phyloP scores from a whole-genome alignment of 2,797 vertebrate species.

The Cossypha dichroa region DNA sequence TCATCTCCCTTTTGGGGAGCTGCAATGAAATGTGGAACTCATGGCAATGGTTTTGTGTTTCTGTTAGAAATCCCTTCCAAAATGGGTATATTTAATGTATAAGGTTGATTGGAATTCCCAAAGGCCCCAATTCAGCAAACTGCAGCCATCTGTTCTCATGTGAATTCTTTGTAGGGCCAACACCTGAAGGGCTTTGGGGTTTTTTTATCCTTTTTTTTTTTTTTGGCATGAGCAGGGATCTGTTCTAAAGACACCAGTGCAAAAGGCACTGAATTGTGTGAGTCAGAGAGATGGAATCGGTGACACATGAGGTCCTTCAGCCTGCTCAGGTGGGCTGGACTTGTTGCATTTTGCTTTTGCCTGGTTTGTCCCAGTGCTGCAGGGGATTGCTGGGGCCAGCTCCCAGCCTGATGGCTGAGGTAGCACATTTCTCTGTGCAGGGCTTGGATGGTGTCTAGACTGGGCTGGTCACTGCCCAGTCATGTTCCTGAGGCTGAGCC shows the following conservation, averaged over 20 bases:
- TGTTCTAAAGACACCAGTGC: not conserved
- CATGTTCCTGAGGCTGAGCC: not conserved
- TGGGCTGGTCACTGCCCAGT: conserved; percentile 17
- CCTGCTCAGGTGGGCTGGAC: not conserved
- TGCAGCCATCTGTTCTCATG: rapidly evolving
- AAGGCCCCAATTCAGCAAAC: not conserved
- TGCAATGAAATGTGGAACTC: not conserved
- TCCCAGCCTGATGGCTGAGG: conserved; percentile 2
- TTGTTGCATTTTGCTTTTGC: not conserved
- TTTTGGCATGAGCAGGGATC: not conserved
- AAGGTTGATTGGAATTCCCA: not conserved
- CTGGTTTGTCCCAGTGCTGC: not conserved
- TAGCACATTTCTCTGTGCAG: not conserved
- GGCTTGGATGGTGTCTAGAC: not conserved
- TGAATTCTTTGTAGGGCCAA: not conserved
- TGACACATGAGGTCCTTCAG: not conserved
- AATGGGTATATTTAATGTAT: not conserved
- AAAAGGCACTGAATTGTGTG: not conserved
- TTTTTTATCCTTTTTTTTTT: not conserved
- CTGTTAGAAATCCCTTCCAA: not conserved
- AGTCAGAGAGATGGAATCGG: not conserved
- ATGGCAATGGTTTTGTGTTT: not conserved
- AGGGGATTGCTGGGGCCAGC: not conserved
- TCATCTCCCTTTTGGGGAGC: not conserved
- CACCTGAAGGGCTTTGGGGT: not conserved